Evolutionary conservation across 2,888 invertebrate species (phyloP).

Genomic region (Tuta absoluta): DNA sequence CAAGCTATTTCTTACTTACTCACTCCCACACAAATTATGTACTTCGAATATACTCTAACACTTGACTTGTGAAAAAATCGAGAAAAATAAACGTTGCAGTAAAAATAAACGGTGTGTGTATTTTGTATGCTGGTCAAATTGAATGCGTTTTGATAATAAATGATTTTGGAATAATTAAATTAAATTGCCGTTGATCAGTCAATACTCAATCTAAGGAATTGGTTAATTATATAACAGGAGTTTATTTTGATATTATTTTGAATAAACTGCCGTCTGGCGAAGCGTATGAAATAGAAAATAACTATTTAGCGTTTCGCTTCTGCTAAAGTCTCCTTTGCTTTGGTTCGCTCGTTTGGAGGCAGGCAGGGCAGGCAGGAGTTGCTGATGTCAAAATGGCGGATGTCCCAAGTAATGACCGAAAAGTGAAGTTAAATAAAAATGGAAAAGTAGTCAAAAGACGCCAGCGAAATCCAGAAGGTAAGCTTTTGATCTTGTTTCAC

Average conservation of each 20-base stretch:
- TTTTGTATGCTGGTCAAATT: constrained; percentile 3
- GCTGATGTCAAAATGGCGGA: constrained; percentile 79
- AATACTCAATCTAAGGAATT: too few relatives aligned
- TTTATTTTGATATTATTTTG: too few relatives aligned
- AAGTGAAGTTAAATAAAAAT: constrained; percentile 75
- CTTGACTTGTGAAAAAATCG: neutral
- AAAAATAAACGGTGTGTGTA: neutral
- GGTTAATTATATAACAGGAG: too few relatives aligned
- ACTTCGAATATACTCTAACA: neutral
- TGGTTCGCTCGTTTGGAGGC: neutral
- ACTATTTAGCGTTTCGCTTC: constrained; percentile 3
- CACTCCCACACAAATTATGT: neutral
- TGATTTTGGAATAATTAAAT: neutral
- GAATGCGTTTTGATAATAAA: neutral
- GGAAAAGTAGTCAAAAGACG: constrained; percentile 77
- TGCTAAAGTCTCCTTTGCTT: neutral
- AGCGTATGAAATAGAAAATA: neutral
- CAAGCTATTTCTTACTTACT: neutral
- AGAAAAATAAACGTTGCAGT: neutral
- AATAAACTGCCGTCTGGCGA: too few relatives aligned
- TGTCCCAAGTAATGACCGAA: constrained; percentile 76
- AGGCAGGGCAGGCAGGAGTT: constrained; percentile 29
- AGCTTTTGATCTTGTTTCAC: constrained; percentile 37
- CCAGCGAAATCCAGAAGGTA: constrained; percentile 76
- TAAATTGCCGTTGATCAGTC: too few relatives aligned